Conservation (phyloP, 2,888 invertebrate genomes). For the Argyresthia goedartella region DNA sequence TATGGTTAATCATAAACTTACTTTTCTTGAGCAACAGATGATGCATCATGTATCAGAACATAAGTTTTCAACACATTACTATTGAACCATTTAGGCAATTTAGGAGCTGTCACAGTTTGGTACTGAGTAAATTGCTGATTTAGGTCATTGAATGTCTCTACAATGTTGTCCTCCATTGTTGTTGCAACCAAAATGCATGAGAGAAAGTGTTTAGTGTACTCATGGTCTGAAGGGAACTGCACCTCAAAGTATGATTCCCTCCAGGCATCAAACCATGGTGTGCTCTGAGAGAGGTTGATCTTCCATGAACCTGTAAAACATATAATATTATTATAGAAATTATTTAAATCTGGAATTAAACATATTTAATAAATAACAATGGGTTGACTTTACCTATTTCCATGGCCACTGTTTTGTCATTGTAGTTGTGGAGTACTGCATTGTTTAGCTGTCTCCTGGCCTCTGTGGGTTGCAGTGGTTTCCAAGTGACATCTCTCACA, state of each 20-base stretch:
- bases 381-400: constrained; percentile 73
- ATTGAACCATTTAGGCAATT: constrained; percentile 87
- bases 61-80: constrained; percentile 88
- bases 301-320: constrained; percentile 58
- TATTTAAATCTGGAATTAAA: too few species aligned
- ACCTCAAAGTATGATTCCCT: constrained; percentile 90
- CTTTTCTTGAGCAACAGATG: constrained; percentile 80
- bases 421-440: constrained; percentile 75
- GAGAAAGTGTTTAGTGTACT: constrained; percentile 91
- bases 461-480: constrained; percentile 84
- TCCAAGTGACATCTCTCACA: constrained; percentile 84
- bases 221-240: constrained; percentile 93
- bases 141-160: constrained; percentile 85
- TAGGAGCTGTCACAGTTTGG: constrained; percentile 80
- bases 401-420: constrained; percentile 64
- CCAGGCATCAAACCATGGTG: constrained; percentile 97
- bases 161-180: constrained; percentile 80
- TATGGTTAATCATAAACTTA: constrained; percentile 40
- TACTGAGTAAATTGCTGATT: constrained; percentile 85
- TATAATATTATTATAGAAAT: background rate
- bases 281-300: constrained; percentile 80
- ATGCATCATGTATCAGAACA: constrained; percentile 89
- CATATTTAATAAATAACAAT: too few species aligned
- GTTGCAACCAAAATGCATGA: constrained; percentile 85
- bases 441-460: constrained; percentile 89